Conservation (phyloP, 2,888 invertebrate genomes). For the Elegia similella region DNA sequence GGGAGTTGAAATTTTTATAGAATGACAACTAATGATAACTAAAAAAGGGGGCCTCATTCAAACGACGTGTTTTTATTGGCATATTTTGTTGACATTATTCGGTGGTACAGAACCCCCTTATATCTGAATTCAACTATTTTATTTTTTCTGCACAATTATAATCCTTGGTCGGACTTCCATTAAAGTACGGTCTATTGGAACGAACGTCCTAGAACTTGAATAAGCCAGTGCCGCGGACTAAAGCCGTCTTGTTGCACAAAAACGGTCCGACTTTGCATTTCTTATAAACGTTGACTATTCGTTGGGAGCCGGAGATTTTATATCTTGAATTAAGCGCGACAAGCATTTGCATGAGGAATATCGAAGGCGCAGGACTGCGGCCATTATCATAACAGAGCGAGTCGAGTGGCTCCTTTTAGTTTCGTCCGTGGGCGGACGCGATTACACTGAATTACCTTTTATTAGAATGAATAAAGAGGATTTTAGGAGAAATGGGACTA, state of each 20-base stretch:
- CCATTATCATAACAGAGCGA: constrained; percentile 23
- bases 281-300: constrained; percentile 20
- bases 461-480: constrained; percentile 44
- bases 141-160: too few relatives aligned
- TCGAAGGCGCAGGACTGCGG: constrained; percentile 30
- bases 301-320: constrained; percentile 22
- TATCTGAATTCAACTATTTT: too few relatives aligned
- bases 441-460: constrained; percentile 42
- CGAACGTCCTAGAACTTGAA: not conserved
- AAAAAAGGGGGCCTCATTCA: too few relatives aligned
- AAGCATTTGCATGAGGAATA: constrained; percentile 38
- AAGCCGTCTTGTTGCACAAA: constrained; percentile 6
- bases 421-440: constrained; percentile 29
- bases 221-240: not conserved
- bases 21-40: too few relatives aligned
- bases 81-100: too few relatives aligned
- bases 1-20: too few relatives aligned
- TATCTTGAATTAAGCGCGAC: constrained; percentile 23
- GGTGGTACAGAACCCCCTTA: too few relatives aligned
- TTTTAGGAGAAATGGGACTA: constrained; percentile 26
- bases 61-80: too few relatives aligned
- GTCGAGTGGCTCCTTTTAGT: constrained; percentile 33
- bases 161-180: too few relatives aligned
- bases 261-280: constrained; percentile 20
- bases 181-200: not conserved